A percentile compares a stretch with the other conserved stretches of the same genome.
phyloP scores from a whole-genome alignment of 1,140 invertebrate genomes.

The Euura lappo region DNA sequence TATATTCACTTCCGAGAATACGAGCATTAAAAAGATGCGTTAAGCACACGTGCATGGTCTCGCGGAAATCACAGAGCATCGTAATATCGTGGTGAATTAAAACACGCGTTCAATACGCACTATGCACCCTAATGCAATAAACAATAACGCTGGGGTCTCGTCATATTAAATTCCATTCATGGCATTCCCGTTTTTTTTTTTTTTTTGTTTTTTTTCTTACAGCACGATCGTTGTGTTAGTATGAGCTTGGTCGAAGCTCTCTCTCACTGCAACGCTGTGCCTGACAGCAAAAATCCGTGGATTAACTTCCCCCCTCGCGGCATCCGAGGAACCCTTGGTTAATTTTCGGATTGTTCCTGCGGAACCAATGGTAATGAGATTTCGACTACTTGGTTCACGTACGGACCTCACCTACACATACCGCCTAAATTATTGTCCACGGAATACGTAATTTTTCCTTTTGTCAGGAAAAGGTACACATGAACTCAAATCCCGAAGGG shows the following conservation, averaged over 20 bases:
- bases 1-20: too few relatives aligned
- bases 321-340: conserved; percentile 26
- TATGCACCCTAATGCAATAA: background rate
- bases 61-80: too few relatives aligned
- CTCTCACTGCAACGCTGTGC: background rate
- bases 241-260: background rate
- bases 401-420: background rate
- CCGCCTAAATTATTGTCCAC: too few relatives aligned
- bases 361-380: conserved; percentile 43
- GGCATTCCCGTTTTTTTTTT: background rate
- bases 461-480: too few relatives aligned
- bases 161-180: conserved; percentile 1
- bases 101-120: background rate
- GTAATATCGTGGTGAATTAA: background rate
- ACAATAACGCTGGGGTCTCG: background rate
- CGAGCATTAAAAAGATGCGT: too few relatives aligned
- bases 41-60: too few relatives aligned
- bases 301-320: conserved; percentile 10
- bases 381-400: conserved; percentile 34
- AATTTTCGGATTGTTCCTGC: conserved; percentile 38
- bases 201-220: background rate
- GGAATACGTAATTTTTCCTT: too few relatives aligned
- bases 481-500: too few relatives aligned
- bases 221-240: background rate
- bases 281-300: conserved; percentile 7